Evolutionary conservation across 2,113 vertebrate genomes (phyloP).

Genomic region (Formicarius rufipectus): DNA sequence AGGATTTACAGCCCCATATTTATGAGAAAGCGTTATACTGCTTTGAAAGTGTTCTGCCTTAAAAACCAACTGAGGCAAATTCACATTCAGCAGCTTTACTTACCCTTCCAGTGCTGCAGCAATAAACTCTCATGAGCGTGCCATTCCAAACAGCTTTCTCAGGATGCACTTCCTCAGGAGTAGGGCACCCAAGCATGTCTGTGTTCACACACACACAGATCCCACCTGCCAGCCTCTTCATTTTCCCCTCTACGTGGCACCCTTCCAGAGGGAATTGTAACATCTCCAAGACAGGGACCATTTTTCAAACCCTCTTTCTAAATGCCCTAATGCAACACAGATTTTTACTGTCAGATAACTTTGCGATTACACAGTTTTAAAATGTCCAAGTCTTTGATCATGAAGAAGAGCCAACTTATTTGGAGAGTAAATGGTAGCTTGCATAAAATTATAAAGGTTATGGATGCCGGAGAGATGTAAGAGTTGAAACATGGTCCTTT

Average conservation of each 20-base stretch:
- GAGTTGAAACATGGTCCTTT: not conserved
- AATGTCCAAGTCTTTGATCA: not conserved
- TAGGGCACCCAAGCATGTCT: not conserved
- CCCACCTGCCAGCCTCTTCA: not conserved
- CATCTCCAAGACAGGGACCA: not conserved
- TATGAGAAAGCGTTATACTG: constrained; percentile 14
- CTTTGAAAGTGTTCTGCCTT: not conserved
- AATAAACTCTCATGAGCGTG: not conserved
- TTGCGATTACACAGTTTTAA: not conserved
- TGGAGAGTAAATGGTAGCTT: not conserved
- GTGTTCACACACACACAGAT: rapidly evolving
- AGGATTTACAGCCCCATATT: constrained; percentile 1
- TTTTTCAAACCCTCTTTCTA: not conserved
- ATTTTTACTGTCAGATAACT: not conserved
- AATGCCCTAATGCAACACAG: not conserved
- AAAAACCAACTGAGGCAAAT: not conserved
- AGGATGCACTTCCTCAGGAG: not conserved
- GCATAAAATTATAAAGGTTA: not conserved
- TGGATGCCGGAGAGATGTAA: not conserved
- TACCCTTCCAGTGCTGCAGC: not conserved
- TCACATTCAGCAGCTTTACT: not conserved
- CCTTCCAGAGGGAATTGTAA: not conserved
- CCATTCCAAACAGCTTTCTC: not conserved
- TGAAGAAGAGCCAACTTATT: not conserved
- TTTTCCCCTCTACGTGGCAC: not conserved